A percentile compares a stretch with the other conserved stretches of the same genome.
phyloP scores from a whole-genome alignment of 2,888 invertebrate species.

The Lottia gigantea region DNA sequence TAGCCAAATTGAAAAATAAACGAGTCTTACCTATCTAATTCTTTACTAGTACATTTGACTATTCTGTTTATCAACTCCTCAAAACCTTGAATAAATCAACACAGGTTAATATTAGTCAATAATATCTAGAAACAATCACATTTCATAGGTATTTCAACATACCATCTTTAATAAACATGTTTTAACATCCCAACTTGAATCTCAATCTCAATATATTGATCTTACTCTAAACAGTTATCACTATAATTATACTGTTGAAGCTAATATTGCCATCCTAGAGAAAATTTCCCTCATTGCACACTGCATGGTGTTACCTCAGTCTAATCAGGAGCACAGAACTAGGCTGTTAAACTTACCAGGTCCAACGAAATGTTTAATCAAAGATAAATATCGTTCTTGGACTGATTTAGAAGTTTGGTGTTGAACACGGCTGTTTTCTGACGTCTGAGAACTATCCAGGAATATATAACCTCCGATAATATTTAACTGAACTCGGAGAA shows the following conservation, averaged over 20 bases:
- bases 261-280: too few species aligned
- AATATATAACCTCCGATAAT: slow-evolving; percentile 90
- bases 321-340: too few species aligned
- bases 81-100: slow-evolving; percentile 62
- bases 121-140: too few species aligned
- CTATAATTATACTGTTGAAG: too few species aligned
- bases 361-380: slow-evolving; percentile 83
- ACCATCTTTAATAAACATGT: too few species aligned
- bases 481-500: slow-evolving; percentile 86
- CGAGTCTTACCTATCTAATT: slow-evolving; percentile 34
- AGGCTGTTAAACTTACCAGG: slow-evolving; percentile 74
- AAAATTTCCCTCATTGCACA: too few species aligned
- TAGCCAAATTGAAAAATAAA: too few species aligned
- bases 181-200: too few species aligned
- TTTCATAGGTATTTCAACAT: too few species aligned
- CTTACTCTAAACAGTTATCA: too few species aligned
- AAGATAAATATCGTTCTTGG: slow-evolving; percentile 84
- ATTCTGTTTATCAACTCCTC: slow-evolving; percentile 77
- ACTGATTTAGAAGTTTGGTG: slow-evolving; percentile 55
- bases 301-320: too few species aligned
- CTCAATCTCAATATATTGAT: too few species aligned
- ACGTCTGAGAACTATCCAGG: slow-evolving; percentile 69
- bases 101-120: not conserved
- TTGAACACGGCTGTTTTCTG: not conserved
- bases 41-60: slow-evolving; percentile 77